A percentile compares a stretch with the other conserved stretches of the same genome.
These are phyloP conservation scores for Camelus dromedarius DNA, from an alignment of 2,113 vertebrate genomes.

Conservation along the genomic window DNA sequence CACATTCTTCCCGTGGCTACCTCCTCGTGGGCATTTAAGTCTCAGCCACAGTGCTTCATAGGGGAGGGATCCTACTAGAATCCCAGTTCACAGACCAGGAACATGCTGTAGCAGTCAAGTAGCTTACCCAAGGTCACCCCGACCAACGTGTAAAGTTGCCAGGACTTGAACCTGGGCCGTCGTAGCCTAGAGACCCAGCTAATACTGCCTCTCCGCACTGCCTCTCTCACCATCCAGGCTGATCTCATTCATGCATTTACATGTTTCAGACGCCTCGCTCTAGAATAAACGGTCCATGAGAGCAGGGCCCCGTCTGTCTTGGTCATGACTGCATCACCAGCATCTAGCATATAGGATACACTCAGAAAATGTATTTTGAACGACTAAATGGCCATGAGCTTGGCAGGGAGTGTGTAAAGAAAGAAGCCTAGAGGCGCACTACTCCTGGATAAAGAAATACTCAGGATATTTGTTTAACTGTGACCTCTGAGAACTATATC, in stretches of 20 bases:
- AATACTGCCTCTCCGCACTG: accelerated
- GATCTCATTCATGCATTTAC: neutral
- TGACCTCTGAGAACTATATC: neutral
- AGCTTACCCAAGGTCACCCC: neutral
- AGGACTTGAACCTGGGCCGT: neutral
- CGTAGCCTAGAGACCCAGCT: neutral
- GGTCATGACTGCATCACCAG: neutral
- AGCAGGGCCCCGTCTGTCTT: too few relatives aligned
- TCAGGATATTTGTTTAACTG: neutral
- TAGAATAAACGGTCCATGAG: neutral
- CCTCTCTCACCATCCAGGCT: neutral
- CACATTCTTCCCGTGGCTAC: neutral
- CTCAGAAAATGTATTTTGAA: neutral
- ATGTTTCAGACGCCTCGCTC: neutral
- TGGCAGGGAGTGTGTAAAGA: neutral
- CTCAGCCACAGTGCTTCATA: neutral
- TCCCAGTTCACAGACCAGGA: neutral
- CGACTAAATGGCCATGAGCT: neutral
- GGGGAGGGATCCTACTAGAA: neutral
- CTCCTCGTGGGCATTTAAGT: neutral
- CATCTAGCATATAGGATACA: neutral
- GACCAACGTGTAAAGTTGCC: neutral
- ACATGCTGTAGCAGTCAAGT: neutral
- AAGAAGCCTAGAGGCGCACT: neutral
- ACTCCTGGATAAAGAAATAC: neutral